Base-by-base conservation (phyloP, 2,113 vertebrate species). In the Xenopus laevis region DNA sequence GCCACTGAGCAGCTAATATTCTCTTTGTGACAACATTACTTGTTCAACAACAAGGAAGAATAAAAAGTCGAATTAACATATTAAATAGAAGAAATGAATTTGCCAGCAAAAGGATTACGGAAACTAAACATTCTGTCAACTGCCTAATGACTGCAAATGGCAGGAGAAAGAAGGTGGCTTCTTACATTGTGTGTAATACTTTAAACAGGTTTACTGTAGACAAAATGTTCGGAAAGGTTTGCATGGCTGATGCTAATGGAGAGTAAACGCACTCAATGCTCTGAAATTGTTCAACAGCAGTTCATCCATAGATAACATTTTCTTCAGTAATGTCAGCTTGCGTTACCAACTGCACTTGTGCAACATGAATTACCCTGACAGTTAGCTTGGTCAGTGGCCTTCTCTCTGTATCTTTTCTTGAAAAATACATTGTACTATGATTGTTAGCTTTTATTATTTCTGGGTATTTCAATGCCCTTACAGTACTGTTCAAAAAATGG, bases 71-170 rank as follows among this genome's bases (percentile, higher is more conserved):
- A 63, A 77, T 77, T 77, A 77, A 63, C 66, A 77, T 77, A 57
- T 77, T 77, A 77, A 77, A 77, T 68, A 62, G 59, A 63, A 70
- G 66, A 64, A 77, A 77, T 77, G 74, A 77, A 77, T 62, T 69
- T 70, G 67, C 66, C 67, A 70, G 66, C 63, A 77, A 55, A 77
- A 70, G 73, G 74, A 77, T 77, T 77, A 77, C 57, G 60, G 74
- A 70, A 68, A 70, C 46, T 69, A 70, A 77, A 63, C 74, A 77
- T 77, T 77, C 74, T 70, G 66, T 77, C 74, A 77, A 64, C 60
- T 64, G 67, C 59, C 60, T 77, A 70, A 77, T 77, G 74, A 68
- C 55, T 69, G 67, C 60, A 77, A 77, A 77, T 69, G 58, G 62
- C 62, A 40, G 33, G 33, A 40, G 33, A 67, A 62, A 11, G 47